Base-by-base conservation (phyloP, 2,797 vertebrate genomes). In the Austrolebias charrua region DNA sequence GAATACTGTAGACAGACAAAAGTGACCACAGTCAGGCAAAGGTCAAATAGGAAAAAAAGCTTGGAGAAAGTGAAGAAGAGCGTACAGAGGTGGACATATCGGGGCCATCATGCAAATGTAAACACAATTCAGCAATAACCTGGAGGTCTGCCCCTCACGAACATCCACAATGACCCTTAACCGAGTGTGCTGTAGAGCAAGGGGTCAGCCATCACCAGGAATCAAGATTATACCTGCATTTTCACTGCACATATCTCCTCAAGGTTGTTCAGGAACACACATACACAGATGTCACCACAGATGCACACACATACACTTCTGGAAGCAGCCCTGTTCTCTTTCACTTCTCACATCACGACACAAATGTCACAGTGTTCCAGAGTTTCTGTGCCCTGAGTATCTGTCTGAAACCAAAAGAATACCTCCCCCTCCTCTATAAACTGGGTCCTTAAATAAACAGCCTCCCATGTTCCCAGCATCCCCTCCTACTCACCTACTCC, bases 191-290 rank as follows among this genome's bases (percentile, higher is more conserved):
- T 5, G 5, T 18, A 55, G 38, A 71, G 58, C 50, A 63, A 82
- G 80, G 75, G 83, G 82, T 86, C 81, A 83, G 79, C 67, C 71
- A 78, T 87, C 77, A 83, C 71, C 64, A 69, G 70, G 72, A 70
- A 82, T 84, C 44, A 67, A 69, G 49, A 80, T 83, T 77, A 83
- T 82, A 87, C 72, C 63, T 74, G 74, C 50, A 20, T 71, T 78
- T 53, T 16, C 9, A 13, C 20, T 53, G 46, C 61, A 58, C 20
- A 62, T 49, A 73, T 70, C 60, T 72, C 45, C 56, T 73, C 56
- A 61, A 69, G 65, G 62, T 63, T 75, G 50, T 74, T 51, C 58
- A 20, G 55, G 40, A 66, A 70, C 19, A 56, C 60, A 56, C 55
- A 50, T 6, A 59, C 33, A 59, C 8, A 71, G 46, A 51, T 19